Base-by-base conservation (phyloP, 2,797 vertebrate species). In the Darevskia nairensis region DNA sequence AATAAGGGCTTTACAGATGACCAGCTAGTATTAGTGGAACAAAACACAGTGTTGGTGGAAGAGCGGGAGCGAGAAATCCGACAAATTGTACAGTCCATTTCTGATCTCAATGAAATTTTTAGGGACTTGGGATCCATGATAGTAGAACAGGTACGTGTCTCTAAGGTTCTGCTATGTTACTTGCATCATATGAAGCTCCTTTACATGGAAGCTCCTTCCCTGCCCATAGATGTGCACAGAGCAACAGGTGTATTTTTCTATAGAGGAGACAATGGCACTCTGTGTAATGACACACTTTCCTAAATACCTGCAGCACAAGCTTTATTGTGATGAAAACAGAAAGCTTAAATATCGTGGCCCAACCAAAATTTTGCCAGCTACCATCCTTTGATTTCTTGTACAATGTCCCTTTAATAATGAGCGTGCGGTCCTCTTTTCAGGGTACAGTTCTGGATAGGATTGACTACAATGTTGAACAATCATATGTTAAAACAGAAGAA, bases 371-470 rank as follows among this genome's bases (percentile, higher is more conserved):
- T 55, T 55, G 50, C 50, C 50, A 15, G 50, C 50, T 13, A 55
- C 50, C 13, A 8, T 32, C 27, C 17, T 76, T 27, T 50, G 44
- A 35, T 35, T 74, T 61, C 29, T 44, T 29, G 10, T 19, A 74
- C 21, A 27, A 2, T 69, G 29, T 88, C 46, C 25, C 46, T 59
- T 55, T 80, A 59, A 21, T 11, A 85, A n/a, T 7, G 76, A 46
- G 75, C 10, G 3, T 5, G 39, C 19, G 6, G 25, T 90, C 75
- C 84, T n/a, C 90, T 84, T 46, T 90, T 77, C 88, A 99, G 99
- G 99, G 99, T 81, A 99, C 99, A 0, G 98, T 99, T 93, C 98
- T 99, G 23, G 99, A 99, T 94, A 97, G 98, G 95, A 99, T 99
- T 85, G 99, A 99, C 97, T 99, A 99, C 94, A 99, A 99, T 32